Conservation (phyloP, 1,140 invertebrate genomes). For the Euura lappo region DNA sequence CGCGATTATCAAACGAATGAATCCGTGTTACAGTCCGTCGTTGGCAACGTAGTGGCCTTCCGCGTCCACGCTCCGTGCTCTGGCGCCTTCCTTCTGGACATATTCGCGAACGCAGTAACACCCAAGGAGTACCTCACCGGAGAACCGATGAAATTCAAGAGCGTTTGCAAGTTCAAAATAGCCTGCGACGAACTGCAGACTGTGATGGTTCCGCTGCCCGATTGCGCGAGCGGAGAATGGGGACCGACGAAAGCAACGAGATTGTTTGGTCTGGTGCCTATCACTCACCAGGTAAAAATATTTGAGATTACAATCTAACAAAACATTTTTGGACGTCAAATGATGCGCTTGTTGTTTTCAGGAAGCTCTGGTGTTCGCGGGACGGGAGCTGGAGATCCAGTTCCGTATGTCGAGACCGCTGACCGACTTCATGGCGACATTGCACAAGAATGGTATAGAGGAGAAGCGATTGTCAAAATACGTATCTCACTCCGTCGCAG, state of each 20-base stretch:
- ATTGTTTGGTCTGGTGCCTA: slow-evolving; percentile 80
- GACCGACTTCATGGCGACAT: slow-evolving; percentile 96
- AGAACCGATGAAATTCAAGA: slow-evolving; percentile 99
- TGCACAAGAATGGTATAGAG: slow-evolving; percentile 96
- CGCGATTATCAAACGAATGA: neutral
- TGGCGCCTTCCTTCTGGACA: slow-evolving; percentile 93
- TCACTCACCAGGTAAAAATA: slow-evolving; percentile 76
- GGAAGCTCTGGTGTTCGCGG: slow-evolving; percentile 91
- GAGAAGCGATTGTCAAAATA: slow-evolving; percentile 91
- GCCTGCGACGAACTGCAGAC: slow-evolving; percentile 92
- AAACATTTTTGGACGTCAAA: neutral
- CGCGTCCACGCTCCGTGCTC: slow-evolving; percentile 95
- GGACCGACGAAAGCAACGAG: slow-evolving; percentile 97
- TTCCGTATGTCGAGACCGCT: slow-evolving; percentile 94
- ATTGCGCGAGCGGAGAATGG: slow-evolving; percentile 99
- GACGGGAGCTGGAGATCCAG: slow-evolving; percentile 88
- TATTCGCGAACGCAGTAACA: slow-evolving; percentile 98
- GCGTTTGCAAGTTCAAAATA: slow-evolving; percentile 99
- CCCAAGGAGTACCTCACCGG: slow-evolving; percentile 94
- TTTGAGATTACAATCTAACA: slow-evolving; percentile 10
- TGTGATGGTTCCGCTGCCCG: slow-evolving; percentile 96
- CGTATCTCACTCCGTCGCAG: slow-evolving; percentile 81
- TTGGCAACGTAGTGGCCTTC: slow-evolving; percentile 88
- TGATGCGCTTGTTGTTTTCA: slow-evolving; percentile 49
- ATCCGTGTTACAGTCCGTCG: slow-evolving; percentile 73